A percentile compares a stretch with the other conserved stretches of the same genome.
Conservation (phyloP, 2,797 vertebrate species). For the Melanogrammus aeglefinus region DNA sequence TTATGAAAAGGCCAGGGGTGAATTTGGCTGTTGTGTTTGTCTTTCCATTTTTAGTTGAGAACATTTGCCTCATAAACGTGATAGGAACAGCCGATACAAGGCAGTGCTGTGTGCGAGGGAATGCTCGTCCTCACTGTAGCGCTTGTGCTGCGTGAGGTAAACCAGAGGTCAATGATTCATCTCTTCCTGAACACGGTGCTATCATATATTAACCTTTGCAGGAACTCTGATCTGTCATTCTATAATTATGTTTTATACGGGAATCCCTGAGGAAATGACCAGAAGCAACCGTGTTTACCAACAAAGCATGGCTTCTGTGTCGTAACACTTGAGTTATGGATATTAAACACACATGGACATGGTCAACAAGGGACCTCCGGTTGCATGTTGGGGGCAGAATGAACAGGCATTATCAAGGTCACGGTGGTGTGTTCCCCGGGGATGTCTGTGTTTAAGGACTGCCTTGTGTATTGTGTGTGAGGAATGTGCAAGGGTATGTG, state of each 20-base stretch:
- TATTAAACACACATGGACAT: not conserved
- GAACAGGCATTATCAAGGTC: not conserved
- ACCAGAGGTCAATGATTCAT: not conserved
- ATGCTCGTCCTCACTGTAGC: not conserved
- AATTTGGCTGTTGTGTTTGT: not conserved
- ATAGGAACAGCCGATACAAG: not conserved
- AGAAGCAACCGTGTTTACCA: not conserved
- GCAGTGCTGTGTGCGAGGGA: not conserved
- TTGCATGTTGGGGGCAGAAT: not conserved
- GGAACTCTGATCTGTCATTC: not conserved
- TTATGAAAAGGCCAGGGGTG: not conserved
- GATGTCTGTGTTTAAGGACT: not conserved
- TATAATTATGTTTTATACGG: not conserved
- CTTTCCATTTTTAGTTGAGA: not conserved
- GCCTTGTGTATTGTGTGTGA: not conserved
- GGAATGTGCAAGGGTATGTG: not conserved
- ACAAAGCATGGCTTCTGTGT: not conserved
- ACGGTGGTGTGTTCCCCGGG: not conserved
- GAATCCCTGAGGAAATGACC: not conserved
- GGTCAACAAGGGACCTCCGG: not conserved
- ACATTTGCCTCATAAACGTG: not conserved
- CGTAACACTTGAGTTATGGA: not conserved
- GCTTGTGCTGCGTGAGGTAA: not conserved
- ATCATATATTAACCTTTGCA: not conserved
- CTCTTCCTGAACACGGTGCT: not conserved